Evolutionary conservation across 1,140 invertebrate genomes (phyloP).

Genomic region (Zaprionus camerounensis): DNA sequence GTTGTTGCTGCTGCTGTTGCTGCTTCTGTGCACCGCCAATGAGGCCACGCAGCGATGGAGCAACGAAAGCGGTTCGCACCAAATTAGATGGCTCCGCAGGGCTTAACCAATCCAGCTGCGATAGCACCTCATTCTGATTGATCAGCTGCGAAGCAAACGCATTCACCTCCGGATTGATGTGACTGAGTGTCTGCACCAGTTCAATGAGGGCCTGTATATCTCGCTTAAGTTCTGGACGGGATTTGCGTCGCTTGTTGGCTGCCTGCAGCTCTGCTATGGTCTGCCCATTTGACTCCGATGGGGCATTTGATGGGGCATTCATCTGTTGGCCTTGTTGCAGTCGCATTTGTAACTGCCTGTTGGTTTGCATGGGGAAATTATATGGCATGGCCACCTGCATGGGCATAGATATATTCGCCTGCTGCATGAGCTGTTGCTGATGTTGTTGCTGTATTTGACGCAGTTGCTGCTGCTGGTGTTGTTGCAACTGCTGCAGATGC

Average conservation of each 20-base stretch:
- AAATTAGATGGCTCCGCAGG: background rate
- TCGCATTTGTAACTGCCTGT: constrained; percentile 20
- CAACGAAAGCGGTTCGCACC: background rate
- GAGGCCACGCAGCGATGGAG: background rate
- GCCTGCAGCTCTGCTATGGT: background rate
- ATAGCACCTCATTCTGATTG: constrained; percentile 49
- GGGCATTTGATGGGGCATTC: background rate
- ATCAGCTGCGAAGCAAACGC: constrained; percentile 50
- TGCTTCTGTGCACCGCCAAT: background rate
- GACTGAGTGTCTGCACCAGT: constrained; percentile 44
- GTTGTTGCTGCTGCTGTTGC: constrained; percentile 7
- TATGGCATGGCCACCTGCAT: constrained; percentile 24
- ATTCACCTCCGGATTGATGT: constrained; percentile 53
- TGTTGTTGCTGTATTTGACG: constrained; percentile 11
- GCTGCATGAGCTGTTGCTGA: constrained; percentile 3
- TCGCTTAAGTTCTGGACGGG: constrained; percentile 28
- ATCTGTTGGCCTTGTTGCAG: constrained; percentile 13
- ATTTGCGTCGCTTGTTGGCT: constrained; percentile 39
- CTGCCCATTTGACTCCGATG: background rate
- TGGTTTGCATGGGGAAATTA: constrained; percentile 16
- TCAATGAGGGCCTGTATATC: constrained; percentile 63
- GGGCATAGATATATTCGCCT: background rate
- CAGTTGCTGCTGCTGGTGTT: background rate
- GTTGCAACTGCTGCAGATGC: constrained; percentile 7
- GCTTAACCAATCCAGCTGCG: constrained; percentile 53